Base-by-base conservation (phyloP, 2,113 vertebrate genomes). In the Progne subis region DNA sequence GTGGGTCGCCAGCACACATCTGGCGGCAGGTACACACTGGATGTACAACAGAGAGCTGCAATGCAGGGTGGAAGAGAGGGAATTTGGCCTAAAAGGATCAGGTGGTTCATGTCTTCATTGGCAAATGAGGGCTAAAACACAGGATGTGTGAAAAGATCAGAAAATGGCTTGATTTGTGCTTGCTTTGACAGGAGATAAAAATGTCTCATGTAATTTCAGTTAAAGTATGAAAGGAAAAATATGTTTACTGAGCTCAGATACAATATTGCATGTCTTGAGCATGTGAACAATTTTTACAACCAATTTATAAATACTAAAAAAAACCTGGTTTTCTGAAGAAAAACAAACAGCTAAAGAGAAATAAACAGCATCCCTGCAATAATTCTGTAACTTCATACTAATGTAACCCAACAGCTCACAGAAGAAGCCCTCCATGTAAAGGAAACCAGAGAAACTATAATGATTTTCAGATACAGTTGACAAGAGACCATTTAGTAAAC, bases 401-500 rank as follows among this genome's bases (percentile, higher is more conserved):
- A 95, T 95, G 87, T 96, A 97, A 97, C 96, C 97, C 92, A 97
- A 96, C 88, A 95, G 96, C 94, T 96, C 95, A 94, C 94, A 94
- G 96, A 97, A 98, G 96, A 97, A 96, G 47, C 94, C 94, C 95
- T 95, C 96, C 95, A 95, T 87, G 92, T 96, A 95, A 95, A 96
- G 91, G 93, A 98, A 95, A 98, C 96, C 94, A 97, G 97, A 98
- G 96, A 96, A 98, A 98, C 96, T 97, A 95, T 98, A 98, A 98
- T 98, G 98, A 98, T 98, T 98, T 98, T 98, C 98, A 98, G 98
- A 98, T 98, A 98, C 98, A 98, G 98, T 98, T 98, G 98, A 98
- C 98, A 98, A 98, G 98, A 98, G 98, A 98, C 98, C 98, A 98
- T 98, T 98, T 98, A 98, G 98, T 98, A 98, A 98, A 98, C 98